Evolutionary conservation across 2,113 vertebrate species (phyloP).

Genomic region (Xiphophorus hellerii): DNA sequence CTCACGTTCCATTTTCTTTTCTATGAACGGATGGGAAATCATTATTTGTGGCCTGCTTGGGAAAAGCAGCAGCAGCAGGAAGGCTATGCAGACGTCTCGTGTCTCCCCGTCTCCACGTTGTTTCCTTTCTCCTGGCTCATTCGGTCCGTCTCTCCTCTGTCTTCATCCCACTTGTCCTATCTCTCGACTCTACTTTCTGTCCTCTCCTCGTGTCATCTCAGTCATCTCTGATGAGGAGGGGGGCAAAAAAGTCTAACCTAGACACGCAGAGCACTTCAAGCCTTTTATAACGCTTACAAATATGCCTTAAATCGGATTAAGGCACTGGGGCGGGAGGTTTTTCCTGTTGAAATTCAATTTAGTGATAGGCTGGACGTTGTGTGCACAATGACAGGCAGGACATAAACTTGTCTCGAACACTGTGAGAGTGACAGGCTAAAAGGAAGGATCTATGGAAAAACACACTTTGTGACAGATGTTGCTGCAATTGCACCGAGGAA

Average conservation of each 20-base stretch:
- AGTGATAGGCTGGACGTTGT: slow-evolving; percentile 60
- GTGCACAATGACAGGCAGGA: slow-evolving; percentile 55
- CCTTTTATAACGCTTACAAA: slow-evolving; percentile 69
- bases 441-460: slow-evolving; percentile 32
- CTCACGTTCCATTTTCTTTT: slow-evolving; percentile 26
- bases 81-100: slow-evolving; percentile 13
- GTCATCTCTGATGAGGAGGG: slow-evolving; percentile 32
- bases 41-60: slow-evolving; percentile 34
- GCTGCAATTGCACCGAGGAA: slow-evolving; percentile 13
- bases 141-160: slow-evolving; percentile 29
- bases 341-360: slow-evolving; percentile 58
- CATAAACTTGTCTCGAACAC: slow-evolving; percentile 44
- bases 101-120: slow-evolving; percentile 35
- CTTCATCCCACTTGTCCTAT: slow-evolving; percentile 40
- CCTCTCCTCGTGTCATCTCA: slow-evolving; percentile 57
- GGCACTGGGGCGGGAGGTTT: slow-evolving; percentile 38
- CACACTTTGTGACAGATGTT: slow-evolving; percentile 23
- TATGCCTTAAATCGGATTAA: slow-evolving; percentile 71
- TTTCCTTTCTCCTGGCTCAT: slow-evolving; percentile 13
- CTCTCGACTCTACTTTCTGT: slow-evolving; percentile 42
- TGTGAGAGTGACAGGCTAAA: slow-evolving; percentile 41
- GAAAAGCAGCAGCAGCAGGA: slow-evolving; percentile 24
- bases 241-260: slow-evolving; percentile 32
- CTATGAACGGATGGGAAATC: slow-evolving; percentile 36
- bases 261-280: slow-evolving; percentile 58